Percentiles rank a stretch among this genome's conserved stretches.
These are phyloP conservation scores for Periophthalmus magnuspinnatus DNA, from an alignment of 2,797 vertebrate genomes.

Conservation along the genomic window DNA sequence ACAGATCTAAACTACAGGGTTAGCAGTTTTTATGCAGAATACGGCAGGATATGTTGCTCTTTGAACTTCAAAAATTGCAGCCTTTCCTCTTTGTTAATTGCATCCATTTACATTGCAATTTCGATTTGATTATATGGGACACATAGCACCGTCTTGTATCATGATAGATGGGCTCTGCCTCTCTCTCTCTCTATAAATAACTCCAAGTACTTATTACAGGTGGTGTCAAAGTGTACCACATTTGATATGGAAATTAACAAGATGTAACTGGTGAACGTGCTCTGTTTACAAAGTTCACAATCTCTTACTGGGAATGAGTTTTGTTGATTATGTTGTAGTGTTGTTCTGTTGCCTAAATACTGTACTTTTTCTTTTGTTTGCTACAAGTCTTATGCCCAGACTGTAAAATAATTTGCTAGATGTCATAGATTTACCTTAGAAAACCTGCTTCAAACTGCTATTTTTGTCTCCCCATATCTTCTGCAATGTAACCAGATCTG, in stretches of 20 bases:
- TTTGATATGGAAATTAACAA: constrained; percentile 37
- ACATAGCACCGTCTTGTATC: constrained; percentile 28
- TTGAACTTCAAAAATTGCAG: no score
- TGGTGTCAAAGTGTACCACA: constrained; percentile 48
- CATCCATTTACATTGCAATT: no score
- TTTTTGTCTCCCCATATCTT: neutral
- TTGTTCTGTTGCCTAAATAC: neutral
- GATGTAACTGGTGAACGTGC: constrained; percentile 24
- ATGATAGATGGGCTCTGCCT: constrained; percentile 34
- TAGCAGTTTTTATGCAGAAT: no score
- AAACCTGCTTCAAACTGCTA: constrained; percentile 2
- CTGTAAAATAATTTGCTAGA: neutral
- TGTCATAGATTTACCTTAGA: neutral
- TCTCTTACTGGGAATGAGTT: neutral
- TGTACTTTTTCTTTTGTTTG: neutral
- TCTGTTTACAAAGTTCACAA: neutral
- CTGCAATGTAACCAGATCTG: neutral
- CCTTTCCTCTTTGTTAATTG: no score
- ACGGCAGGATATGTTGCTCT: no score
- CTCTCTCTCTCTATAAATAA: constrained; percentile 52
- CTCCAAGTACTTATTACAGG: constrained; percentile 45
- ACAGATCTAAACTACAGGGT: no score
- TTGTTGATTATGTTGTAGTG: neutral
- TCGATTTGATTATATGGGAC: constrained; percentile 7
- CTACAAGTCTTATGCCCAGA: neutral